Evolutionary conservation across 1,140 invertebrate genomes (phyloP).

Genomic region (Coelopa frigida): DNA sequence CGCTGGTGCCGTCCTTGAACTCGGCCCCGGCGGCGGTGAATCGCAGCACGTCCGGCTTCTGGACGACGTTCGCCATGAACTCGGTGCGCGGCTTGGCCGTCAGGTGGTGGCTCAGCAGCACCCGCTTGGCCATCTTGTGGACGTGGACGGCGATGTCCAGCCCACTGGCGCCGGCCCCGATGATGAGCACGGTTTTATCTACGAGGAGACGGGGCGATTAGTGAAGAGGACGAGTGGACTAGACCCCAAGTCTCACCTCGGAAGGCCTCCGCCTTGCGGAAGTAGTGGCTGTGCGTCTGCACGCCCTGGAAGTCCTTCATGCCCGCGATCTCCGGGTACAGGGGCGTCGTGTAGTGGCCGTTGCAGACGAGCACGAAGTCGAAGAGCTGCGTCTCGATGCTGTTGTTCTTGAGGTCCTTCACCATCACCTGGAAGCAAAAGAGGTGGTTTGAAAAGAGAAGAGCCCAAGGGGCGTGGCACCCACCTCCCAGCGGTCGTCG

Average conservation of each 20-base stretch:
- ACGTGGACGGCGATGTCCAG: conserved; percentile 78
- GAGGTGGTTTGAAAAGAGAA: neutral
- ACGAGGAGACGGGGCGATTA: neutral
- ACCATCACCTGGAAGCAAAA: conserved; percentile 27
- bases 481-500: conserved; percentile 30
- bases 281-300: conserved; percentile 78
- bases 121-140: conserved; percentile 55
- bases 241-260: too few species aligned
- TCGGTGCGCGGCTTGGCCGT: conserved; percentile 25
- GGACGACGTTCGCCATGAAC: conserved; percentile 56
- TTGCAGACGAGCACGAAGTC: conserved; percentile 81
- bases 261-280: conserved; percentile 64
- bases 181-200: conserved; percentile 55
- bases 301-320: conserved; percentile 59
- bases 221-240: neutral
- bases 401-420: conserved; percentile 52
- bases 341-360: conserved; percentile 72
- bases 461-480: neutral
- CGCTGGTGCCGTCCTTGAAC: conserved; percentile 55
- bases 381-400: conserved; percentile 51
- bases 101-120: conserved; percentile 60
- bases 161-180: conserved; percentile 85
- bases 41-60: conserved; percentile 55
- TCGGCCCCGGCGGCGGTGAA: conserved; percentile 49
- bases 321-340: conserved; percentile 55